Evolutionary conservation across 2,113 vertebrate genomes (phyloP).

Genomic region (Xenopus borealis): DNA sequence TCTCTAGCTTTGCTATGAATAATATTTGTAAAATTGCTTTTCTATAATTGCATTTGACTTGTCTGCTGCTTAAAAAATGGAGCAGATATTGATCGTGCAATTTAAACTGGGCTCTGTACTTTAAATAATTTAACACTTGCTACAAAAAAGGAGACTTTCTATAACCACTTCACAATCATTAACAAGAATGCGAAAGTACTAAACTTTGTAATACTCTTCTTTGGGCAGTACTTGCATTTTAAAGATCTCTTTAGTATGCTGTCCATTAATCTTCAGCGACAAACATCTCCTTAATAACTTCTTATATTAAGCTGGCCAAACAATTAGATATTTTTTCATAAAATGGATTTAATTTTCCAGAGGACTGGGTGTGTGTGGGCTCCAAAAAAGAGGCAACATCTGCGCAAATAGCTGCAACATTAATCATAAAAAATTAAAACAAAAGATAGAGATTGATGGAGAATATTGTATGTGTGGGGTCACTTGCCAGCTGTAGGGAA

Average conservation of each 20-base stretch:
- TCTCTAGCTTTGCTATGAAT: not conserved
- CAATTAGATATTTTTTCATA: too few relatives aligned
- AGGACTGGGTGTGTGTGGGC: too few relatives aligned
- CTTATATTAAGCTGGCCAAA: too few relatives aligned
- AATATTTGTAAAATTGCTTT: not conserved
- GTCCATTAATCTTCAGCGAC: too few relatives aligned
- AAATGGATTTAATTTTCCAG: too few relatives aligned
- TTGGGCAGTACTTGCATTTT: not conserved
- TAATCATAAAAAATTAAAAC: too few relatives aligned
- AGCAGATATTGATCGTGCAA: not conserved
- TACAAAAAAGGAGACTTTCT: not conserved
- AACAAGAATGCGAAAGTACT: not conserved
- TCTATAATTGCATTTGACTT: not conserved
- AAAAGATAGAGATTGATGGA: too few relatives aligned
- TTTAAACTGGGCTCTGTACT: not conserved
- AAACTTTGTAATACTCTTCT: not conserved
- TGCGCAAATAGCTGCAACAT: too few relatives aligned
- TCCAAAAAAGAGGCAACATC: too few relatives aligned
- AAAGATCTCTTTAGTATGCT: not conserved
- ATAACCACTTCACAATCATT: not conserved
- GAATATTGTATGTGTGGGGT: too few relatives aligned
- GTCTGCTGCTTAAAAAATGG: not conserved
- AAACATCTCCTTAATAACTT: too few relatives aligned
- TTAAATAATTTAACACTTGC: not conserved
- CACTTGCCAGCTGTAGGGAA: too few relatives aligned